These are phyloP conservation scores for Neodiprion pinetum DNA, from an alignment of 1,140 invertebrate species.

Conservation along the genomic window DNA sequence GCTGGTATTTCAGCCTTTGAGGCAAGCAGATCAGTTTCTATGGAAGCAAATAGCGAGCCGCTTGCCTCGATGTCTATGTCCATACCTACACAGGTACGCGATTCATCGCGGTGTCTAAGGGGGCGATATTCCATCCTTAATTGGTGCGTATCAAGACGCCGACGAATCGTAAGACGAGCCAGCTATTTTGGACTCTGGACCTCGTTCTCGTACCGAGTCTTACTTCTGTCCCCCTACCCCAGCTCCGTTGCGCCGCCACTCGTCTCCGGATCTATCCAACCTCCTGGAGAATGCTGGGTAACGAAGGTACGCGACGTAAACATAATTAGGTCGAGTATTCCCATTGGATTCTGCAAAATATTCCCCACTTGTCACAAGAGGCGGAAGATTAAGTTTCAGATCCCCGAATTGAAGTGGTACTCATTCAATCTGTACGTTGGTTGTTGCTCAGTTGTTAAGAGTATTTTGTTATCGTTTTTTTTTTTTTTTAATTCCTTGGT, in stretches of 20 bases:
- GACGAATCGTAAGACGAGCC: conserved; percentile 2
- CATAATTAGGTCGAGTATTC: conserved; percentile 37
- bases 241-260: too few species aligned
- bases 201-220: too few species aligned
- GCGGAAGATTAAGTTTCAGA: neutral
- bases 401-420: neutral
- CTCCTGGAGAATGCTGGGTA: conserved; percentile 10
- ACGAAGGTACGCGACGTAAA: conserved; percentile 32
- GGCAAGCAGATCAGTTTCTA: neutral
- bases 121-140: neutral
- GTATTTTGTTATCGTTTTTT: too few species aligned
- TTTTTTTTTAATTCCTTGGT: too few species aligned
- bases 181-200: neutral
- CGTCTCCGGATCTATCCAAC: neutral
- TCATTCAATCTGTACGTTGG: neutral
- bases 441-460: too few species aligned
- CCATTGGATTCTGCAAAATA: neutral
- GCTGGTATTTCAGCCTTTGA: neutral
- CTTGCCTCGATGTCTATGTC: neutral
- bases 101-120: neutral
- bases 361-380: neutral
- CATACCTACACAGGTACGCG: too few species aligned
- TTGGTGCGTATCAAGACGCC: conserved; percentile 1
- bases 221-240: too few species aligned
- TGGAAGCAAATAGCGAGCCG: neutral